Conservation (phyloP, 2,113 vertebrate species). For the Cryptotis parvus region DNA sequence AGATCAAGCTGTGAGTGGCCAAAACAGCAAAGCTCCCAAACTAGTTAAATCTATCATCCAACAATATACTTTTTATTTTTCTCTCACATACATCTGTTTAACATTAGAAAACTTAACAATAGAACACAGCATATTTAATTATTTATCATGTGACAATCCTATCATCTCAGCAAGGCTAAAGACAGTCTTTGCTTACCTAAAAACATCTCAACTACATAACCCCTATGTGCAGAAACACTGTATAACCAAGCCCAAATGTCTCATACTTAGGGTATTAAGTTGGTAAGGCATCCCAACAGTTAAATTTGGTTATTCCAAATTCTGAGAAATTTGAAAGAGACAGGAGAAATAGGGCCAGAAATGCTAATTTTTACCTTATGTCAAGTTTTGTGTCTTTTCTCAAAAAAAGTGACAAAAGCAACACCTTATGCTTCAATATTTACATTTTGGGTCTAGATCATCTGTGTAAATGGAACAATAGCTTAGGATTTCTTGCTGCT, state of each 20-base stretch:
- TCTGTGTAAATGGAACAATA: slow-evolving; percentile 16
- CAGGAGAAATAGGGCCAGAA: neutral
- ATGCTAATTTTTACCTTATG: neutral
- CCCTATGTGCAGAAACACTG: neutral
- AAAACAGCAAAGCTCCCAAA: too few relatives aligned
- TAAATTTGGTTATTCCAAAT: neutral
- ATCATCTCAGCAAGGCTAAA: neutral
- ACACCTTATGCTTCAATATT: neutral
- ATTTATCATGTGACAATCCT: slow-evolving; percentile 6
- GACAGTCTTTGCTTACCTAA: neutral
- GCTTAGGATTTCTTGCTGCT: slow-evolving; percentile 6
- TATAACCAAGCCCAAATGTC: neutral
- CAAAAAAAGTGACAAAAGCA: slow-evolving; percentile 1
- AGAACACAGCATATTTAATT: neutral
- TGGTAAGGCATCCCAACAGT: neutral
- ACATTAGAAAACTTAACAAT: neutral
- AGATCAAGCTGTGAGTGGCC: too few relatives aligned
- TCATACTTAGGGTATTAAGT: neutral
- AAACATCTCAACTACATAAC: neutral
- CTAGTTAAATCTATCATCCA: too few relatives aligned
- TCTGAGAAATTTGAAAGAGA: neutral
- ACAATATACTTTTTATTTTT: neutral
- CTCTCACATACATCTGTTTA: neutral
- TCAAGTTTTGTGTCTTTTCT: neutral
- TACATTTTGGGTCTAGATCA: neutral